These are phyloP conservation scores for Aphaenogaster floridana DNA, from an alignment of 1,140 invertebrate species.

Conservation along the genomic window DNA sequence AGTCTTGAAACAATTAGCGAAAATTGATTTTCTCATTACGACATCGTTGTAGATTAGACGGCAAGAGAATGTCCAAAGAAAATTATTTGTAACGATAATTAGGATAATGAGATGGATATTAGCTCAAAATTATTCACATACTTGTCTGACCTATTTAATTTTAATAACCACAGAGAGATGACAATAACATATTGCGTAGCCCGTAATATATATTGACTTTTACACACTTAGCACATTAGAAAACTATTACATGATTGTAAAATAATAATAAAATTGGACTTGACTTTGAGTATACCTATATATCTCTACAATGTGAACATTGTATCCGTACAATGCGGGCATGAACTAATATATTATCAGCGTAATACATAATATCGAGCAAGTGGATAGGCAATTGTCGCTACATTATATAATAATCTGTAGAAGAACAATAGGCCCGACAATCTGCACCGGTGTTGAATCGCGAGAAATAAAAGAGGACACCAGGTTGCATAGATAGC, in stretches of 20 bases:
- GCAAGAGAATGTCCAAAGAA: too few relatives aligned
- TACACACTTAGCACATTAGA: neutral
- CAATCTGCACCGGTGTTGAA: constrained; percentile 26
- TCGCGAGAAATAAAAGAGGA: constrained; percentile 52
- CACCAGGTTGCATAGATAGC: constrained; percentile 6
- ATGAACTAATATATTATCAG: neutral
- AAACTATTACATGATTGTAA: neutral
- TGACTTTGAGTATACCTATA: neutral
- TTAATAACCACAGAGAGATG: too few relatives aligned
- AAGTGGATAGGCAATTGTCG: constrained; percentile 18
- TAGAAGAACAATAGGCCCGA: constrained; percentile 32
- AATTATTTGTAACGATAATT: neutral
- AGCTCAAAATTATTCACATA: neutral
- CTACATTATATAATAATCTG: constrained; percentile 55
- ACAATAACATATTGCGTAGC: neutral
- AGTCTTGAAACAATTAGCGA: neutral
- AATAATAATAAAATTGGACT: neutral
- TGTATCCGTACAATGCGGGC: too few relatives aligned
- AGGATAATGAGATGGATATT: neutral
- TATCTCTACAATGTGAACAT: neutral
- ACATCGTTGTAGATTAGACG: too few relatives aligned
- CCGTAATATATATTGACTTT: neutral
- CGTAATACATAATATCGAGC: constrained; percentile 26
- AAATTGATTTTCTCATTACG: neutral
- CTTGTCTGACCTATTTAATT: neutral